A percentile compares a stretch with the other conserved stretches of the same genome.
Evolutionary conservation across 2,888 invertebrate genomes (phyloP).

Genomic region (Caenorhabditis angaria): DNA sequence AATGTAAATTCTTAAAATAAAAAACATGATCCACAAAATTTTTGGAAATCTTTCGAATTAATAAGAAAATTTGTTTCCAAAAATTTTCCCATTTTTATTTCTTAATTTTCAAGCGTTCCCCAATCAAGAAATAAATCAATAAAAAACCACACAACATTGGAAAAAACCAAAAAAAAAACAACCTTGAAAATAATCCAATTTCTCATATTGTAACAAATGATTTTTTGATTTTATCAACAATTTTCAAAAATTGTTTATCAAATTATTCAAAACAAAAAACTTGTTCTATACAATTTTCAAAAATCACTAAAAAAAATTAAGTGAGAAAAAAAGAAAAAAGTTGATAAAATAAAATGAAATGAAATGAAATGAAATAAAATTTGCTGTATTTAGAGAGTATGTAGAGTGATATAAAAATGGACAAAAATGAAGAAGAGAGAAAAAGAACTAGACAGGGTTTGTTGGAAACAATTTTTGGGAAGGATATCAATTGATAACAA

Average conservation of each 20-base stretch:
- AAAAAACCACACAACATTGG: no score
- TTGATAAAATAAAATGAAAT: not conserved
- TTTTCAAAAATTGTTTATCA: no score
- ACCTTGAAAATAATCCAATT: conserved; percentile 1
- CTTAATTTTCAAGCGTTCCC: no score
- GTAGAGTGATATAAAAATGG: not conserved
- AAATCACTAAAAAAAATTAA: not conserved
- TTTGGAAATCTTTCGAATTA: no score
- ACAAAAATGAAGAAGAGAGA: not conserved
- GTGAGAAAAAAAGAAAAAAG: not conserved
- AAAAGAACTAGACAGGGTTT: not conserved
- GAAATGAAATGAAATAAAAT: not conserved
- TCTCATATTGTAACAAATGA: not conserved
- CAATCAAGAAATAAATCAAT: no score
- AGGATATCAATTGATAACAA: conserved; percentile 2
- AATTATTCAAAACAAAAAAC: no score
- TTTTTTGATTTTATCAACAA: not conserved
- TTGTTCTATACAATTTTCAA: not conserved
- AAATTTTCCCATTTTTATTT: no score
- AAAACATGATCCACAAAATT: no score
- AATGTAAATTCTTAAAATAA: no score
- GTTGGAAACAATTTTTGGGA: no score
- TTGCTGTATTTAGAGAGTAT: no score
- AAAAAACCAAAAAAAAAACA: not conserved
- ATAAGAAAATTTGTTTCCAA: no score